Evolutionary conservation across 1,140 invertebrate species (phyloP).

Genomic region (Agrypnia vestita): DNA sequence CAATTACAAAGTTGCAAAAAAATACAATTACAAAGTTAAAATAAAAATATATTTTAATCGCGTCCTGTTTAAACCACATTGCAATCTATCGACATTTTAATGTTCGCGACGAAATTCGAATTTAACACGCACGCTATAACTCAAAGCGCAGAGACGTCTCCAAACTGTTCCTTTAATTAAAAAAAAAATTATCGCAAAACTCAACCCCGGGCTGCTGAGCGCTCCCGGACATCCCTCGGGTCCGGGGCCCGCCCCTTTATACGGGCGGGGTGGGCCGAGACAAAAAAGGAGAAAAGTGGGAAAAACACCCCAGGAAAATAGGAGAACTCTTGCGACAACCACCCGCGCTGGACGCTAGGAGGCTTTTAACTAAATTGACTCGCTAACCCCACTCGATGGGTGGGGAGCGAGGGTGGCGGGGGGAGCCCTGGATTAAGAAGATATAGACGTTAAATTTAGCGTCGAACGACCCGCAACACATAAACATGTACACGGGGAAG

Average conservation of each 20-base stretch:
- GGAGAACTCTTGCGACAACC: slow-evolving; percentile 26
- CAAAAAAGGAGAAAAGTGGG: slow-evolving; percentile 21
- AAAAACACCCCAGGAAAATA: slow-evolving; percentile 13
- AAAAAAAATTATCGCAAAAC: slow-evolving; percentile 2
- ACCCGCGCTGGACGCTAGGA: slow-evolving; percentile 23
- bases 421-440: not conserved
- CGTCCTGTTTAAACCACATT: too few relatives aligned
- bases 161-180: not conserved
- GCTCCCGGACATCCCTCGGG: not conserved
- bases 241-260: not conserved
- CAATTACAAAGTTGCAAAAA: too few relatives aligned
- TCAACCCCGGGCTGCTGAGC: not conserved
- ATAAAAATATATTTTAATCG: too few relatives aligned
- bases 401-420: not conserved
- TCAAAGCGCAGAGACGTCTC: too few relatives aligned
- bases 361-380: slow-evolving; percentile 39
- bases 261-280: not conserved
- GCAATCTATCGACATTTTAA: too few relatives aligned
- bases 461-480: too few relatives aligned
- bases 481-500: too few relatives aligned
- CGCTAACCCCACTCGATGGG: slow-evolving; percentile 14
- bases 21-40: too few relatives aligned
- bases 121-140: too few relatives aligned
- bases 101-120: too few relatives aligned
- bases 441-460: slow-evolving; percentile 36